Percentiles rank a stretch among this genome's conserved stretches.
These are phyloP conservation scores for Micrastur ruficollis DNA, from an alignment of 2,797 vertebrate genomes.

Conservation along the genomic window DNA sequence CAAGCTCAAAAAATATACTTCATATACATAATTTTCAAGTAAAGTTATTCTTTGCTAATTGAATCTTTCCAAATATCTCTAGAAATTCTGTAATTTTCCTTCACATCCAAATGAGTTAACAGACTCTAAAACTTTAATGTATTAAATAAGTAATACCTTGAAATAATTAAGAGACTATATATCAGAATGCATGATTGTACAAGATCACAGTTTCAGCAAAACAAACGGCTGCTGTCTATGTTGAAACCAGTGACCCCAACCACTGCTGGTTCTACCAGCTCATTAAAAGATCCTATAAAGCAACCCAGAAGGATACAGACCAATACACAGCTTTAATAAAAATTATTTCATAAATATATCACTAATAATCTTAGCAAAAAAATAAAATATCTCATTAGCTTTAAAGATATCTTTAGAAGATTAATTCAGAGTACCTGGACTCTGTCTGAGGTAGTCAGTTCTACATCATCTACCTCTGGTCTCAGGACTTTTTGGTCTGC, in stretches of 20 bases:
- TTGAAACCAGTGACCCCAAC: background rate
- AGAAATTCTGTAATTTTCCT: background rate
- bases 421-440: slow-evolving; percentile 84
- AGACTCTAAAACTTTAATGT: background rate
- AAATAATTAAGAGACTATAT: background rate
- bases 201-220: background rate
- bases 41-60: background rate
- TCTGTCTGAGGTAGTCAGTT: slow-evolving; percentile 80
- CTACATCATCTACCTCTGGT: slow-evolving; percentile 83
- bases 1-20: background rate
- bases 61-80: background rate
- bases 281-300: background rate
- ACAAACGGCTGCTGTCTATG: background rate
- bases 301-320: slow-evolving; percentile 24
- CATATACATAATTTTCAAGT: background rate
- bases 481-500: slow-evolving; percentile 78
- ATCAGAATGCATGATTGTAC: background rate
- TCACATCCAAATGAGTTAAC: background rate
- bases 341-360: background rate
- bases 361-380: background rate
- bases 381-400: slow-evolving; percentile 8
- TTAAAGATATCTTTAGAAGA: slow-evolving; percentile 73
- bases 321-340: slow-evolving; percentile 1
- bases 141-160: background rate
- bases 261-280: background rate